Base-by-base conservation (phyloP, 2,113 vertebrate genomes). In the Cepphus grylle region DNA sequence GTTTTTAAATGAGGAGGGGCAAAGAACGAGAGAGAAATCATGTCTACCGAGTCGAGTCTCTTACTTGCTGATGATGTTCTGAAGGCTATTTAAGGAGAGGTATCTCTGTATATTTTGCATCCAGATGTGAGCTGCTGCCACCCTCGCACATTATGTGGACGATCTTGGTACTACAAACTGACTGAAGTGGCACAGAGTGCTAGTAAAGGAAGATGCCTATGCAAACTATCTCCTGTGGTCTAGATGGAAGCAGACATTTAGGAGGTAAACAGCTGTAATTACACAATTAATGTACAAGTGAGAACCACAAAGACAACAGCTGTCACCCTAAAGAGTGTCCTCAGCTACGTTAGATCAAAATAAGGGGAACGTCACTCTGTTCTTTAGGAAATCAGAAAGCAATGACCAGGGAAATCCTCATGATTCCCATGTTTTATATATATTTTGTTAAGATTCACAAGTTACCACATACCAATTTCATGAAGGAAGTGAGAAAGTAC, bases 221-320 rank as follows among this genome's bases (percentile, higher is more conserved):
- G 0, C 0, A 1, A 80, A 59, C 38, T 3, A 0, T 29, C 38
- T 80, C 47, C 52, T 26, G 40, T 13, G 62, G 26, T n/a, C 47
- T 82, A 83, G 36, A 66, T 38, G 22, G 43, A 77, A 86, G 45
- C 30, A 85, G 49, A 22, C 23, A 61, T 61, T 27, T 81, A 21
- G n/a, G 27, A 90, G 25, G 26, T 42, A 17, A 77, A 83, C 40
- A 87, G 34, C 18, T 83, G 9, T 11, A 65, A 65, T 7, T 70
- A 40, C 3, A 29, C 26, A 65, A 59, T 17, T 38, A 50, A 20
- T 1, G 14, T 25, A 59, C 34, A 52, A 73, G 10, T 9, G 6
- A 22, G 38, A 76, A 72, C 38, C 36, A 69, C 22, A n/a, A 59
- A 63, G 36, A 86, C 8, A 30, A 61, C 6, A 59, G 53, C 15